Evolutionary conservation across 2,113 vertebrate species (phyloP), one percentile per base, ranked within the genome.

Genomic region (Prionailurus bengalensis): DNA sequence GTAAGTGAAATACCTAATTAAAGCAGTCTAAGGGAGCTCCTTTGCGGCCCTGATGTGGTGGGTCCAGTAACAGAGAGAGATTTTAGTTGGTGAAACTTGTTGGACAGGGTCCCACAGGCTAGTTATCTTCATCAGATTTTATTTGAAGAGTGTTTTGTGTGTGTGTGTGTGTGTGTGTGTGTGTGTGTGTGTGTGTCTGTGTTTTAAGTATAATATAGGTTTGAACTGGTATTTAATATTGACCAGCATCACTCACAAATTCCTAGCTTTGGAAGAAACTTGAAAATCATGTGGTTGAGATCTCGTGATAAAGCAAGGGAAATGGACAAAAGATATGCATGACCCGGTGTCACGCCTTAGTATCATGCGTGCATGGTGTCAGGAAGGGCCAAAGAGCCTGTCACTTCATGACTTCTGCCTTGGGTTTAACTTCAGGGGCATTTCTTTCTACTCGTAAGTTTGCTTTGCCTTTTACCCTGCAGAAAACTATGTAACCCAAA

Each of bases 1-100:
- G 89, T 95, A 81, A 39, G 11, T 73, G 74, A 95, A 98, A 98
- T 97, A 97, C 97, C 98, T 98, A 98, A 99, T 98, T 98, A 99
- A 98, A 97, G 95, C 95, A 97, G 91, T 94, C 96, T 73, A 73
- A 94, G 96, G 97, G 97, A 97, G 97, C 95, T 96, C 91, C 97
- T 90, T 11, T 4, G 51, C 10, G 25, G 39, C 42, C 23, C 70
- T 79, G 11, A 80, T 29, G 48, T 92, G 96, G 95, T 96, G 91
- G 93, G 78, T 80, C 83, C 17, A 3, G 48, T 83, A 97, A 96
- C 0, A 68, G 82, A 97, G 95, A 92, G 97, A 96, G 74, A 95
- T 92, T 89, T 88, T 70, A 31, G 96, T 80, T 98, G 97, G n/a
- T 97, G 91, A 85, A 90, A 93, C 39, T 68, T 27, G 39, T 19